These are phyloP conservation scores for Drosophila sproati DNA, from an alignment of 1,140 invertebrate species.

Conservation along the genomic window DNA sequence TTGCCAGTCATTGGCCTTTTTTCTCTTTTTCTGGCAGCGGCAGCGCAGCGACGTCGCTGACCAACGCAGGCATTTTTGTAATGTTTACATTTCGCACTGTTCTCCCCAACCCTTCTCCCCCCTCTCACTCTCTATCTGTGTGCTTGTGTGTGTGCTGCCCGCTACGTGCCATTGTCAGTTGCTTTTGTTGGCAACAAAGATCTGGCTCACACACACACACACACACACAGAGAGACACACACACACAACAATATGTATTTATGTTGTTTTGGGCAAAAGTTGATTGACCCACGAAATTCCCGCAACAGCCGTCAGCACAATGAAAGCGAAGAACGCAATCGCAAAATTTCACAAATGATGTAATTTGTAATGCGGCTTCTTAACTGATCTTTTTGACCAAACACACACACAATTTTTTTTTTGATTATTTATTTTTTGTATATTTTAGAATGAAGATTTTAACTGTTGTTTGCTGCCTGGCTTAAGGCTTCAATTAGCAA, in stretches of 20 bases:
- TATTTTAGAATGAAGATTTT: slow-evolving; percentile 20
- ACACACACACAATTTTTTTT: neutral
- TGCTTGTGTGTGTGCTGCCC: slow-evolving; percentile 1
- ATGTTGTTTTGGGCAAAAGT: slow-evolving; percentile 68
- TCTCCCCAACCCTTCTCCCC: neutral
- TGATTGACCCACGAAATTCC: slow-evolving; percentile 73
- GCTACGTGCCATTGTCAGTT: slow-evolving; percentile 53
- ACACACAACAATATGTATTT: slow-evolving; percentile 30
- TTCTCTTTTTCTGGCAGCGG: neutral
- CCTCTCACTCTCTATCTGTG: neutral
- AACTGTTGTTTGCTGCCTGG: neutral
- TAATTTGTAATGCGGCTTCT: slow-evolving; percentile 37
- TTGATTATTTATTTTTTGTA: neutral
- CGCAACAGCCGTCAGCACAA: slow-evolving; percentile 50
- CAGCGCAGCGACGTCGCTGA: slow-evolving; percentile 19
- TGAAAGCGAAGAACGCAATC: slow-evolving; percentile 30
- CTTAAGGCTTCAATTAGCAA: neutral
- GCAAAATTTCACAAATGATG: slow-evolving; percentile 49
- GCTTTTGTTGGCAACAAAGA: slow-evolving; percentile 80
- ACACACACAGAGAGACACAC: neutral
- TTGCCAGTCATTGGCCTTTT: slow-evolving; percentile 49
- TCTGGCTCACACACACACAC: slow-evolving; percentile 60
- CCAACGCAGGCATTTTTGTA: slow-evolving; percentile 71
- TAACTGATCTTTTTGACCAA: slow-evolving; percentile 9
- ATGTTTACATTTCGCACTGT: slow-evolving; percentile 78